Evolutionary conservation across 2,113 vertebrate species (phyloP), one percentile per base, ranked within the genome.

Genomic region (Aegotheles bennettii): DNA sequence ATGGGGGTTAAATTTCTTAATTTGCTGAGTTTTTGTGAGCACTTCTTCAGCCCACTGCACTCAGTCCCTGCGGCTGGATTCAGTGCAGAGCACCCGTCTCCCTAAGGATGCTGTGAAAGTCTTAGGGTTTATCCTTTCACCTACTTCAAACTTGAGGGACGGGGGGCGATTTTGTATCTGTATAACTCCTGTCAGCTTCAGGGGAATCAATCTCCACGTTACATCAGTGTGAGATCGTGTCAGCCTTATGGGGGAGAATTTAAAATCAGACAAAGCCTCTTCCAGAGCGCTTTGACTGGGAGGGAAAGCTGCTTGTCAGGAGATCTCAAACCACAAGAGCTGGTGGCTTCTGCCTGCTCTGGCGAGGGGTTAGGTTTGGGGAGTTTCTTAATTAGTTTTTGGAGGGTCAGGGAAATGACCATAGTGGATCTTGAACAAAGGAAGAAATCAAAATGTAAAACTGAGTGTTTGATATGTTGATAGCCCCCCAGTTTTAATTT

Each of bases 391-490:
- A 87, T 91, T 92, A 94, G 89, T 92, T 93, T 92, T 87, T 81
- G 70, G 79, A 95, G 38, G 70, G 89, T 95, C 93, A 68, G 84
- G 75, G 93, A 92, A 96, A 75, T 90, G 87, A 68, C 70, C 33
- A 3, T 69, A 89, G 59, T 78, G 83, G 23, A 82, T 84, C 45
- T 91, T 91, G 91, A 95, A 87, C 85, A 95, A 96, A 97, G 80
- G 69, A 89, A 94, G 84, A 96, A 92, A 92, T 78, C 48, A 80
- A 89, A 96, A 96, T 77, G 67, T 92, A 87, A 96, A 91, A 89
- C 65, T 28, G 71, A 51, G 83, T 69, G 87, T 94, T 97, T 93
- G 77, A 88, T 94, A 90, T 84, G 90, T 93, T 89, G 93, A 56
- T 90, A 96, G 73, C 67, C 24, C 70, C 63, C 19, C 42, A 59